phyloP scores from a whole-genome alignment of 2,113 vertebrate genomes.

The Notothenia rossii region DNA sequence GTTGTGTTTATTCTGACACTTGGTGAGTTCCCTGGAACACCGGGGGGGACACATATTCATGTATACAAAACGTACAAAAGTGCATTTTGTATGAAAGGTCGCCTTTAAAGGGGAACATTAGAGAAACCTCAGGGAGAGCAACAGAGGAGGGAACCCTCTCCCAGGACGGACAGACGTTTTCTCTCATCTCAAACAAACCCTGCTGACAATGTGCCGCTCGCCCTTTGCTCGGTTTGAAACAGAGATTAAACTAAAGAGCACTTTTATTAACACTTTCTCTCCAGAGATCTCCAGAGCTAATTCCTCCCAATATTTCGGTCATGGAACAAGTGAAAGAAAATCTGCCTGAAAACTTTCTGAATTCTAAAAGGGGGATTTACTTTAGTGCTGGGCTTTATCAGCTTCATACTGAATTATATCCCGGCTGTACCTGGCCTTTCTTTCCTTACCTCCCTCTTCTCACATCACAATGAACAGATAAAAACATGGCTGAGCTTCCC shows the following conservation, averaged over 20 bases:
- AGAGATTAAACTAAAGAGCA: too few relatives aligned
- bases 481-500: constrained; percentile 42
- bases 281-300: background rate
- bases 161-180: too few relatives aligned
- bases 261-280: background rate
- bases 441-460: constrained; percentile 14
- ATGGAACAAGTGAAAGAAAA: background rate
- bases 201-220: background rate
- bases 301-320: background rate
- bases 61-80: too few relatives aligned
- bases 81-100: too few relatives aligned
- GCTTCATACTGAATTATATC: background rate
- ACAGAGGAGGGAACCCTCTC: too few relatives aligned
- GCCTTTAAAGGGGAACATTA: too few relatives aligned
- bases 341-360: constrained; percentile 1
- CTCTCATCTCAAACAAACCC: too few relatives aligned
- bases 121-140: too few relatives aligned
- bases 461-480: constrained; percentile 49
- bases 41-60: too few relatives aligned
- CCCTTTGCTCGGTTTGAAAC: too few relatives aligned
- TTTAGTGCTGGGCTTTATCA: constrained; percentile 2
- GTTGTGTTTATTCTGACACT: too few relatives aligned
- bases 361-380: background rate
- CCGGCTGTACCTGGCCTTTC: constrained; percentile 13
- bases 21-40: too few relatives aligned